These are phyloP conservation scores for Conops quadrifasciatus DNA, from an alignment of 2,888 invertebrate species.

Conservation along the genomic window DNA sequence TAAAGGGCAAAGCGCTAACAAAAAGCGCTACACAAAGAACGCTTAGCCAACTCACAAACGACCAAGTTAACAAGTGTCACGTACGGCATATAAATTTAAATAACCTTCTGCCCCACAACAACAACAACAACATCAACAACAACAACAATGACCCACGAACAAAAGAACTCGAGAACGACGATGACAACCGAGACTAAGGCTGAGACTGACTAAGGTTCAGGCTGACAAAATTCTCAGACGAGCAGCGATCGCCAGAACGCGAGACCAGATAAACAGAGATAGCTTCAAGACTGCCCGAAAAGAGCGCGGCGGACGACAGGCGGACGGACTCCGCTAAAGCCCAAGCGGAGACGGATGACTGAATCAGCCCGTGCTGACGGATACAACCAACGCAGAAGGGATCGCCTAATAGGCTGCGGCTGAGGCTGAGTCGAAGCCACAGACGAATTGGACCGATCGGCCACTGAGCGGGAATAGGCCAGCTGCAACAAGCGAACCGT, in stretches of 20 bases:
- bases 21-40: not conserved
- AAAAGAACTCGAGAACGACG: not conserved
- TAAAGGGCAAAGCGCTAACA: not conserved
- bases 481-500: too few species aligned
- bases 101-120: conserved; percentile 23
- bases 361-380: too few species aligned
- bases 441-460: too few species aligned
- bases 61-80: conserved; percentile 60
- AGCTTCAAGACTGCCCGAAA: conserved; percentile 23
- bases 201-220: not conserved
- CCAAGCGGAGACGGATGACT: too few species aligned
- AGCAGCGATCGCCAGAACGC: conserved; percentile 23
- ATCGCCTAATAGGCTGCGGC: too few species aligned
- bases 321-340: too few species aligned
- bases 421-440: too few species aligned
- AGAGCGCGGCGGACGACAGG: not conserved
- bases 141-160: conserved; percentile 8
- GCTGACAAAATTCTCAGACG: conserved; percentile 30
- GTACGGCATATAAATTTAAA: conserved; percentile 57
- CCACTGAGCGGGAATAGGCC: too few species aligned
- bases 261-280: conserved; percentile 30
- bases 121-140: conserved; percentile 24
- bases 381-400: too few species aligned
- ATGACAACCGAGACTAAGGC: not conserved
- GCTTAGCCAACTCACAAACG: conserved; percentile 30